Percentiles rank a stretch among this genome's conserved stretches.
Conservation (phyloP, 2,797 vertebrate genomes). For the Pteropus rufus region DNA sequence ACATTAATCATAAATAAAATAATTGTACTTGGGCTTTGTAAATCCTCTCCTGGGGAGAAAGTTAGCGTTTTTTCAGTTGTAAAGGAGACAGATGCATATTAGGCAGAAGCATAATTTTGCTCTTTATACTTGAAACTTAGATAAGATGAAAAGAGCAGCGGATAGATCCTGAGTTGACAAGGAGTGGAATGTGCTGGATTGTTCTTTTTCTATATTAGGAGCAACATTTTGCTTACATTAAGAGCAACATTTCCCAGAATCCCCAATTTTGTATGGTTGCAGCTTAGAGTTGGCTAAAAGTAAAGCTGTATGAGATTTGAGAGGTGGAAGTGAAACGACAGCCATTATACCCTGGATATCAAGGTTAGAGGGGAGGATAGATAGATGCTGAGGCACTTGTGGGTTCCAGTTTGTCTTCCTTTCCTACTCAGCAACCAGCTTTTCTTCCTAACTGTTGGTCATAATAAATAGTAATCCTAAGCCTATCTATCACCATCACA, state of each 20-base stretch:
- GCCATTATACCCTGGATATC: background rate
- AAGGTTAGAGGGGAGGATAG: background rate
- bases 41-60: background rate
- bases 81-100: background rate
- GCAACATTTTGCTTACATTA: background rate
- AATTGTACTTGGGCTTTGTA: background rate
- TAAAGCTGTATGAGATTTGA: background rate
- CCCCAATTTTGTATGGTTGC: background rate
- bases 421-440: background rate
- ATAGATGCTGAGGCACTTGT: background rate
- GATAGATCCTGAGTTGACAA: background rate
- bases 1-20: conserved; percentile 4
- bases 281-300: background rate
- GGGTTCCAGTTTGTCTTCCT: background rate
- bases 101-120: background rate
- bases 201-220: background rate
- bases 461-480: background rate
- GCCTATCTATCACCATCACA: background rate
- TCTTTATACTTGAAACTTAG: background rate
- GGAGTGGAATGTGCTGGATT: background rate
- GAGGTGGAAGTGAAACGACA: background rate
- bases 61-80: background rate
- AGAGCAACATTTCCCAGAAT: background rate
- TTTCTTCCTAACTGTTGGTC: background rate
- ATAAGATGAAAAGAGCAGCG: background rate